A percentile compares a stretch with the other conserved stretches of the same genome.
These are phyloP conservation scores for Machimus rusticus DNA, from an alignment of 2,888 invertebrate genomes.

Conservation along the genomic window DNA sequence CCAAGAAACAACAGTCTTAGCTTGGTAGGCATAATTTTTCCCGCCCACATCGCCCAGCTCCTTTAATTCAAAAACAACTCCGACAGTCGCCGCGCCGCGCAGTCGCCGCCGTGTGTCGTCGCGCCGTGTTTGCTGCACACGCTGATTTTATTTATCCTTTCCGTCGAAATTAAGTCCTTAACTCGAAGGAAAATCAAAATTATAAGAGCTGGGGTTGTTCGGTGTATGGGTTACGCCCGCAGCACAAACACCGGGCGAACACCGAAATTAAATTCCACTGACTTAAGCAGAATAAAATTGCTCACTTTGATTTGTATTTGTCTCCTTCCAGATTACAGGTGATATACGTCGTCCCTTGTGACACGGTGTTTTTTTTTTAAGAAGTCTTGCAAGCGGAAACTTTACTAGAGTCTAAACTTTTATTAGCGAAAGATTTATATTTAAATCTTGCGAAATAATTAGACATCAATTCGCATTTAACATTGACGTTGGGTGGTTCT, in stretches of 20 bases:
- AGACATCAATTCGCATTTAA: background rate
- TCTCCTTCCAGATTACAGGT: background rate
- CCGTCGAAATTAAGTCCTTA: conserved; percentile 3
- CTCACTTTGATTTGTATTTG: conserved; percentile 15
- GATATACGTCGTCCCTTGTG: background rate
- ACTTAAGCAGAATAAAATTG: background rate
- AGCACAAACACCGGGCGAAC: background rate
- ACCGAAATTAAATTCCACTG: background rate
- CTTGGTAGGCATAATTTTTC: background rate
- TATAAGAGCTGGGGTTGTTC: background rate
- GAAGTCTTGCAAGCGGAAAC: background rate
- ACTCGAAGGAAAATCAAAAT: conserved; percentile 4
- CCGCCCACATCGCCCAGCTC: background rate
- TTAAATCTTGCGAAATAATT: background rate
- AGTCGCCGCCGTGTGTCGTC: background rate
- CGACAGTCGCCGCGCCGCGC: background rate
- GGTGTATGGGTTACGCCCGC: background rate
- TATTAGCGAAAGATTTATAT: background rate
- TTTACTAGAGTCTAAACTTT: background rate
- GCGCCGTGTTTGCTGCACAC: background rate
- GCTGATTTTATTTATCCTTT: conserved; percentile 12
- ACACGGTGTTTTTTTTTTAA: background rate
- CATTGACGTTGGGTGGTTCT: background rate
- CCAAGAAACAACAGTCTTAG: background rate
- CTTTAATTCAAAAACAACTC: background rate